These are phyloP conservation scores for Petrolisthes manimaculis DNA, from an alignment of 2,888 invertebrate genomes.

Conservation along the genomic window DNA sequence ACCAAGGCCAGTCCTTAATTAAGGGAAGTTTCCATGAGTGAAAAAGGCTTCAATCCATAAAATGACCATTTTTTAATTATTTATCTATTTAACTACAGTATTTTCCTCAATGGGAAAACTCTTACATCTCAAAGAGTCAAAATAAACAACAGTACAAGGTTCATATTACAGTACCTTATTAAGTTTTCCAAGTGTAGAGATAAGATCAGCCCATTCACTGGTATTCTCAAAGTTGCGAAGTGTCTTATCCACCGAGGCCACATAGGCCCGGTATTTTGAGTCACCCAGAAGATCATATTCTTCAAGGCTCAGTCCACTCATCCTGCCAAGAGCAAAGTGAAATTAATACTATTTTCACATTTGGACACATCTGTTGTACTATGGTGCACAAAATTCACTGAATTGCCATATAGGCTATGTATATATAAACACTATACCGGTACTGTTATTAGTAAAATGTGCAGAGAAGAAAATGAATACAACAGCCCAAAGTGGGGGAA, in stretches of 20 bases:
- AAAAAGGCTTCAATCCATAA: too few relatives aligned
- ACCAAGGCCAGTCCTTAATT: too few relatives aligned
- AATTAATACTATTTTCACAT: neutral
- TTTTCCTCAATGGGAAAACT: too few relatives aligned
- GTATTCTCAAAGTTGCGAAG: conserved; percentile 91
- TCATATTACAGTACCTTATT: conserved; percentile 78
- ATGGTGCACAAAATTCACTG: too few relatives aligned
- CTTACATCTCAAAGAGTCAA: too few relatives aligned
- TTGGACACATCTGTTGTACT: neutral
- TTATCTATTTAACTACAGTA: too few relatives aligned
- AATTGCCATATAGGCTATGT: too few relatives aligned
- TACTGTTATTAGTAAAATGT: neutral
- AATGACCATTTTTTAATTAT: too few relatives aligned
- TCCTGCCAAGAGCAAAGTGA: conserved; percentile 9
- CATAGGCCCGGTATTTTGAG: conserved; percentile 83
- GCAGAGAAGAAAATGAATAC: neutral
- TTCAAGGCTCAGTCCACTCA: conserved; percentile 71
- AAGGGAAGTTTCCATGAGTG: too few relatives aligned
- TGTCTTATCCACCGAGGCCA: conserved; percentile 86
- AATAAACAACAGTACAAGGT: too few relatives aligned
- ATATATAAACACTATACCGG: neutral
- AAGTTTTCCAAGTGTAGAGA: conserved; percentile 88
- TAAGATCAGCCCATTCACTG: conserved; percentile 95
- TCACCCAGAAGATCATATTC: conserved; percentile 86
- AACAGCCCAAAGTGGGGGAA: neutral